phyloP scores from a whole-genome alignment of 2,113 vertebrate species.

The Alouatta palliata region DNA sequence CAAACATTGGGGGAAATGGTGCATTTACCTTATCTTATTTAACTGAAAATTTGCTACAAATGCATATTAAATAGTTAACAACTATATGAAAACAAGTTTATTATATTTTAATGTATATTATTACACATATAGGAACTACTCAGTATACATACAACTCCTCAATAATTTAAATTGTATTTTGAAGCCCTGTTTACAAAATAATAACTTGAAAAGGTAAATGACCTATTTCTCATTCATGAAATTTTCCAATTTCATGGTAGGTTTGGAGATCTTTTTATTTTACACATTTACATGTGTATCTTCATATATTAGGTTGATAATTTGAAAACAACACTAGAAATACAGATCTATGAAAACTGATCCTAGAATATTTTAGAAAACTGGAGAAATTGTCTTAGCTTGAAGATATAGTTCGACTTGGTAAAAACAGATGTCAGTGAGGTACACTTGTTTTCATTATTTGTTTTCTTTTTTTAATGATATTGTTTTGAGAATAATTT shows the following conservation, averaged over 20 bases:
- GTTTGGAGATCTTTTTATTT: not conserved
- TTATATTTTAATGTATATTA: not conserved
- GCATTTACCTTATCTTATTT: not conserved
- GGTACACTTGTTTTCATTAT: not conserved
- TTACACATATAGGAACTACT: not conserved
- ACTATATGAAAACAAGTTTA: not conserved
- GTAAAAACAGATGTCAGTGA: not conserved
- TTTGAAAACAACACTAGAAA: not conserved
- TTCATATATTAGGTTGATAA: not conserved
- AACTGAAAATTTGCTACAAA: not conserved
- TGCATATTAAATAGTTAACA: not conserved
- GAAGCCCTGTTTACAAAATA: not conserved
- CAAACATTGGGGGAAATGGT: not conserved
- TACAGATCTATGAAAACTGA: not conserved
- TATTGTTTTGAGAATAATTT: not conserved
- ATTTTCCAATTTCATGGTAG: not conserved
- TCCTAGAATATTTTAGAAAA: not conserved
- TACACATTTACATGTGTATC: not conserved
- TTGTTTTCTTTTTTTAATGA: not conserved
- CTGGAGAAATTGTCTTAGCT: not conserved
- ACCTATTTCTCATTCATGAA: not conserved
- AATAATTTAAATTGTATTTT: slow-evolving; percentile 9
- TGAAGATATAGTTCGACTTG: not conserved
- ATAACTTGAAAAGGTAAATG: not conserved
- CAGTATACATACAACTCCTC: not conserved